phyloP scores from a whole-genome alignment of 2,888 invertebrate species.

The Ceraclea dissimilis region DNA sequence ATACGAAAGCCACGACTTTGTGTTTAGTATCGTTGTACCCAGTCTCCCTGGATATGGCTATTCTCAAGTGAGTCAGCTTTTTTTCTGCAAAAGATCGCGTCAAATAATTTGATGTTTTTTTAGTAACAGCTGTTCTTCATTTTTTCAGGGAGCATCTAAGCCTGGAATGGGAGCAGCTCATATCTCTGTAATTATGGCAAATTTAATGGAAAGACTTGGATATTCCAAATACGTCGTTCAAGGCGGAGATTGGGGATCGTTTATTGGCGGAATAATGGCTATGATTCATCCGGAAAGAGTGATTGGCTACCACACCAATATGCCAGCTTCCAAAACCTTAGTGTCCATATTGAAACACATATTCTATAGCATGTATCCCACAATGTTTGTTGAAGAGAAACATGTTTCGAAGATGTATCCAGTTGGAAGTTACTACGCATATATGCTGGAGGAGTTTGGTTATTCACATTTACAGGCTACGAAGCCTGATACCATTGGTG shows the following conservation, averaged over 20 bases:
- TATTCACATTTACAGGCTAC: constrained; percentile 70
- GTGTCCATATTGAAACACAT: constrained; percentile 33
- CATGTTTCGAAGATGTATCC: constrained; percentile 47
- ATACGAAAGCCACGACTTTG: constrained; percentile 45
- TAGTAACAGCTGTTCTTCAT: neutral
- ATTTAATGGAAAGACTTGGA: constrained; percentile 54
- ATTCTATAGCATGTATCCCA: constrained; percentile 46
- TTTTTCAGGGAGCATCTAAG: constrained; percentile 30
- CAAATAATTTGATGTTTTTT: too few species aligned
- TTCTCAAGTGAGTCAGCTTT: constrained; percentile 42
- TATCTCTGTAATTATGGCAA: constrained; percentile 44
- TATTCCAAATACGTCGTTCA: constrained; percentile 51
- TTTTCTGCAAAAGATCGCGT: too few species aligned
- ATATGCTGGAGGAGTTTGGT: constrained; percentile 44
- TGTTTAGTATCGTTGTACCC: constrained; percentile 57
- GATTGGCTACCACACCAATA: constrained; percentile 39
- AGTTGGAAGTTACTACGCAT: constrained; percentile 31
- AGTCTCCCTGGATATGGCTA: constrained; percentile 48
- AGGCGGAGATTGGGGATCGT: constrained; percentile 69
- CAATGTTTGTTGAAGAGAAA: constrained; percentile 41
- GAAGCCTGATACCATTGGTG: constrained; percentile 77
- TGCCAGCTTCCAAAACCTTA: constrained; percentile 36
- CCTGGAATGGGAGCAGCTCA: constrained; percentile 44
- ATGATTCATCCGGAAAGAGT: constrained; percentile 52
- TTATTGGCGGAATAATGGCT: constrained; percentile 51